A percentile compares a stretch with the other conserved stretches of the same genome.
Conservation (phyloP, 1,140 invertebrate species). For the Heliconius eleuchia region DNA sequence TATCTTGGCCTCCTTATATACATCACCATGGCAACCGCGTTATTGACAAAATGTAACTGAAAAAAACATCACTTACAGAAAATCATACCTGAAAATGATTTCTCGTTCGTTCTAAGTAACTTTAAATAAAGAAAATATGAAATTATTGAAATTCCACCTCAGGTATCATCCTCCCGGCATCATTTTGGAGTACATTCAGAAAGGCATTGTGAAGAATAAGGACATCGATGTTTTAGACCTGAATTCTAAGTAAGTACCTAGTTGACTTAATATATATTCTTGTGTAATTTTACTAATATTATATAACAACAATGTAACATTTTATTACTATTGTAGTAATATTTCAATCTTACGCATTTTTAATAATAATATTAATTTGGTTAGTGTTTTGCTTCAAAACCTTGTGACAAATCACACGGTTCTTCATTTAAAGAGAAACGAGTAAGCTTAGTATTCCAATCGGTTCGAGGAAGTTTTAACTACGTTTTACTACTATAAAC, state of each 20-base stretch:
- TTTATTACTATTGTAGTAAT: too few species aligned
- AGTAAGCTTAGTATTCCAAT: too few species aligned
- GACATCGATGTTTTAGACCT: constrained; percentile 86
- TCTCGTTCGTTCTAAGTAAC: neutral
- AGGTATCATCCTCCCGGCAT: constrained; percentile 87
- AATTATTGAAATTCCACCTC: constrained; percentile 84
- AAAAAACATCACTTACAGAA: constrained; percentile 24
- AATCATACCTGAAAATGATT: constrained; percentile 16
- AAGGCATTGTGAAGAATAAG: constrained; percentile 81
- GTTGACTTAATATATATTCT: too few species aligned
- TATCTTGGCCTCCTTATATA: neutral
- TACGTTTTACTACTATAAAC: too few species aligned
- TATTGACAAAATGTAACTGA: constrained; percentile 66
- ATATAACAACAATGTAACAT: too few species aligned
- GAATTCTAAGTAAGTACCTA: constrained; percentile 74
- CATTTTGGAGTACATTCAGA: constrained; percentile 83
- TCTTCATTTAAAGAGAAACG: too few species aligned
- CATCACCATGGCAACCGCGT: constrained; percentile 54
- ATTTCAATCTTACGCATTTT: too few species aligned
- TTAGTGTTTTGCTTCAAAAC: neutral
- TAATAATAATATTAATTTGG: too few species aligned
- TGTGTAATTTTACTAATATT: too few species aligned
- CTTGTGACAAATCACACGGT: neutral
- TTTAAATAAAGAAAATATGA: constrained; percentile 76
- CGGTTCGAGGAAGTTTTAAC: too few species aligned